Base-by-base conservation (phyloP, 2,113 vertebrate species). In the Oryzias curvinotus region DNA sequence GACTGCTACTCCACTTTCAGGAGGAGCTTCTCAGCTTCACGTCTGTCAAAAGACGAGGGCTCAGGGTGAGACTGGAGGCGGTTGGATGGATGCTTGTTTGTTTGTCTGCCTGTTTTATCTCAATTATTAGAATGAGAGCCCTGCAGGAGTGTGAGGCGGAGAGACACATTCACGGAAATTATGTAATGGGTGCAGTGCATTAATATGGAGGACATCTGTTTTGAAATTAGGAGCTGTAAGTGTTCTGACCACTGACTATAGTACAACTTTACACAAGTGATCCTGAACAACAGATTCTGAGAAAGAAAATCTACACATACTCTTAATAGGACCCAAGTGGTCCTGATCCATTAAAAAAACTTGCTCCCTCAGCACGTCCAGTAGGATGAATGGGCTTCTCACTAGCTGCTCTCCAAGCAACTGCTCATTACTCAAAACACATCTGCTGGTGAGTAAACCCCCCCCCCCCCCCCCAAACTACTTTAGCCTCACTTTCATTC, bases 1-100 rank as follows among this genome's bases (percentile, higher is more conserved):
- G 90, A 91, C 91, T 86, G 86, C 86, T 87, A 82, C 93, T 92
- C 89, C 86, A 89, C 89, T 91, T 76, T 89, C 86, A 93, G 91
- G 91, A 91, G 90, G 57, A 65, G 78, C 60, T 68, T 76, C 64
- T 73, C 70, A 66, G 90, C 93, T 93, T 95, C 94, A 94, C 94
- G 88, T 85, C 90, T 90, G 90, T 91, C 92, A 92, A 87, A 89
- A 91, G 90, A 90, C 87, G 87, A 92, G 87, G 84, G 86, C 64
- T 90, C 58, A 45, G 88, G 73, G 77, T 81, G 84, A 88, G 73
- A 77, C 54, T 51, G 65, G 43, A 71, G 69, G 62, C 63, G 56
- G 41, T 23, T 5, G 7, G 60, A 50, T 53, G 53, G 21, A 41
- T 5, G 5, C 5, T 52, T 56, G 68, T 65, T 75, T 55, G 46